Evolutionary conservation across 2,113 vertebrate species (phyloP), one percentile per base, ranked within the genome.

Genomic region (Pangasianodon hypophthalmus): DNA sequence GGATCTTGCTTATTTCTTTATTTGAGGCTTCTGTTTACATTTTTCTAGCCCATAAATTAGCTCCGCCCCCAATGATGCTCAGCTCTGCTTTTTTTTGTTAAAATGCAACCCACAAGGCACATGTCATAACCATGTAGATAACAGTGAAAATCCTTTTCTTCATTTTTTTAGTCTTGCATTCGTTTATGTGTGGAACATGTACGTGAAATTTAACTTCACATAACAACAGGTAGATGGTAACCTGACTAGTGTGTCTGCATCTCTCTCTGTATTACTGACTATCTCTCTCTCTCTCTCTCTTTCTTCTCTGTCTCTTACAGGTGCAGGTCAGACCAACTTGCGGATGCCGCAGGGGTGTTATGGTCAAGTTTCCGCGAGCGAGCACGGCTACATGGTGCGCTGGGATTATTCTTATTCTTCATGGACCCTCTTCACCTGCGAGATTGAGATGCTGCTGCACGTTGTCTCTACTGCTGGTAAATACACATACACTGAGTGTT

Each of bases 361-460:
- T 67, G 98, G 98, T 6, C 98, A 98, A 73, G 98, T 99, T 90
- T 95, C 97, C 92, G 94, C 97, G 41, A 97, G 97, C 16, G 97
- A 97, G 6, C 96, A 96, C 62, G 94, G 95, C 48, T 97, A 97
- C 71, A 88, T 98, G 93, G 98, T 99, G 6, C 97, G 97, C 71
- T 99, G 98, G 98, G 97, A 99, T 0, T 97, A 97, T 92, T 98
- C 97, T 6, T 99, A 98, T 89, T 99, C 97, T 93, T 96, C 97
- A 92, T 99, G 98, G 98, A 98, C 97, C 2, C 96, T 99, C 41
- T 99, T 99, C 91, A 99, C 98, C 52, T 99, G 98, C 1, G 98
- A 99, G 95, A 97, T 99, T 88, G 98, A 99, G 93, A 99, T 99
- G 98, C 95, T 99, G 88, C 97, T 99, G 16, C 98, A 99, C 2